Evolutionary conservation across 2,113 vertebrate species (phyloP).

Genomic region (Dasyornis broadbenti): DNA sequence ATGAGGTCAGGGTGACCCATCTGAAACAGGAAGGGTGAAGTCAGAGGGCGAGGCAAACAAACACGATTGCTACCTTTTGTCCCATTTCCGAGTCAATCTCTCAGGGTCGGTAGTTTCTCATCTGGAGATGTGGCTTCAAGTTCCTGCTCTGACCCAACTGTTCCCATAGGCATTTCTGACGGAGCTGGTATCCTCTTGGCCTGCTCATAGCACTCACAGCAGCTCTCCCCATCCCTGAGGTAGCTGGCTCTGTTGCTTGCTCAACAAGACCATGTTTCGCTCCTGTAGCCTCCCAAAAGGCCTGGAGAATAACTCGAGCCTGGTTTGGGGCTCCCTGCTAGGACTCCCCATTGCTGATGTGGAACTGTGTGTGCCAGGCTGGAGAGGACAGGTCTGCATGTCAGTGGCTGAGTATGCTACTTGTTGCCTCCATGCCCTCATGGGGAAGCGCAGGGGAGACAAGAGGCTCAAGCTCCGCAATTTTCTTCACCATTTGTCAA

Average conservation of each 20-base stretch:
- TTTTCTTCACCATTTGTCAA: not conserved
- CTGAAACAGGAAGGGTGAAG: conserved; percentile 14
- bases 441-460: not conserved
- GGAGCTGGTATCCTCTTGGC: not conserved
- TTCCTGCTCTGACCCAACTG: not conserved
- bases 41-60: conserved; percentile 28
- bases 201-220: not conserved
- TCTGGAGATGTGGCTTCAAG: not conserved
- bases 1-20: not conserved
- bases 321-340: not conserved
- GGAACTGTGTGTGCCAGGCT: not conserved
- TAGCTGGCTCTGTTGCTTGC: not conserved
- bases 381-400: not conserved
- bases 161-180: not conserved
- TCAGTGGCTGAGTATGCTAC: fast-evolving
- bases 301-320: not conserved
- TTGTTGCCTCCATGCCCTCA: fast-evolving
- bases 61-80: conserved; percentile 18
- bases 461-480: not conserved
- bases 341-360: not conserved
- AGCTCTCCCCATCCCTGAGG: not conserved
- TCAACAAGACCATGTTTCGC: not conserved
- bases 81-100: not conserved
- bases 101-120: not conserved
- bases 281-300: not conserved